Conservation (phyloP, 2,888 invertebrate species). For the Caenorhabditis zanzibari region DNA sequence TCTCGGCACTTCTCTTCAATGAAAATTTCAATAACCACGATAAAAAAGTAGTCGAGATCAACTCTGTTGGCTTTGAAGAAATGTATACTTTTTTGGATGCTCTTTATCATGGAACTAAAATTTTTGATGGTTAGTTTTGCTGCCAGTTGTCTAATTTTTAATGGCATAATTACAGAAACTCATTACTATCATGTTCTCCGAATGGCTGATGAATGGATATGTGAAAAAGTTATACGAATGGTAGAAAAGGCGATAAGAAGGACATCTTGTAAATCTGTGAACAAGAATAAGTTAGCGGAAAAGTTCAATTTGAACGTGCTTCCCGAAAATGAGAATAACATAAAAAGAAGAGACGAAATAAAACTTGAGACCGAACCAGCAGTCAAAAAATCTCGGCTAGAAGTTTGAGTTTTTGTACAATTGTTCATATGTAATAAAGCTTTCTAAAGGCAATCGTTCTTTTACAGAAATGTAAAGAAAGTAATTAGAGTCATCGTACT, state of each 20-base stretch:
- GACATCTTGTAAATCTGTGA: slow-evolving; percentile 9
- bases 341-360: background rate
- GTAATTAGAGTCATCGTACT: background rate
- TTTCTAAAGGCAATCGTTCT: background rate
- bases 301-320: slow-evolving; percentile 17
- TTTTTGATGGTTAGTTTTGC: slow-evolving; percentile 17
- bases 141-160: background rate
- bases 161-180: slow-evolving; percentile 17
- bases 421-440: too few species aligned
- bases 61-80: slow-evolving; percentile 7
- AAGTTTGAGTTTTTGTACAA: too few species aligned
- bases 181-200: slow-evolving; percentile 32
- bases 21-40: slow-evolving; percentile 34
- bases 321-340: background rate
- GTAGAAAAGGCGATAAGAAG: slow-evolving; percentile 30
- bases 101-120: slow-evolving; percentile 43
- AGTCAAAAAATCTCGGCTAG: background rate
- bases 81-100: slow-evolving; percentile 33
- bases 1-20: slow-evolving; percentile 37
- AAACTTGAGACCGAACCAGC: background rate
- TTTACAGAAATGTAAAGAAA: background rate
- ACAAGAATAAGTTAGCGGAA: slow-evolving; percentile 34
- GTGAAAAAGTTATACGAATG: slow-evolving; percentile 4
- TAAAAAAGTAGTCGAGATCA: slow-evolving; percentile 12
- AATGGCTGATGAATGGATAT: slow-evolving; percentile 54